Percentiles rank a stretch among this genome's conserved stretches.
Evolutionary conservation across 2,113 vertebrate species (phyloP).

Genomic region (Lasiurus cinereus): DNA sequence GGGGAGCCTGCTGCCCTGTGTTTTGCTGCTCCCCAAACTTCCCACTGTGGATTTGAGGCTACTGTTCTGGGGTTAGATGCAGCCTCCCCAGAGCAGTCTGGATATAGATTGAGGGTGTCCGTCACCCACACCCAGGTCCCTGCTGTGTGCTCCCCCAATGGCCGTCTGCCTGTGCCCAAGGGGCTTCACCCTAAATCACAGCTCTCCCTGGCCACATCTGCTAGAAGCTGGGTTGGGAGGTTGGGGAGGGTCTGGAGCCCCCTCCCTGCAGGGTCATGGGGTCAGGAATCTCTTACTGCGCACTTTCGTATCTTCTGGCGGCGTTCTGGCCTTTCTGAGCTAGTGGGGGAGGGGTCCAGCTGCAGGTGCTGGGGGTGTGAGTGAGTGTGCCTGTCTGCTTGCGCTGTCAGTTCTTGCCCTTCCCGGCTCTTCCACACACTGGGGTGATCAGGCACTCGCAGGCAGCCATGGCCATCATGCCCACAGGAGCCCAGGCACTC

Average conservation of each 20-base stretch:
- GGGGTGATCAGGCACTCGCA: neutral
- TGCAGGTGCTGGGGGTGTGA: neutral
- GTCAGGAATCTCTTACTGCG: neutral
- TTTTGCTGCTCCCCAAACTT: neutral
- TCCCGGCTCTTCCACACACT: neutral
- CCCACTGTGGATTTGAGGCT: neutral
- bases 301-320: no score
- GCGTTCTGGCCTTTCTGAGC: constrained; percentile 22
- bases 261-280: neutral
- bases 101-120: neutral
- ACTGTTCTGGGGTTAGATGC: neutral
- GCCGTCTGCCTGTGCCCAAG: neutral
- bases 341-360: neutral
- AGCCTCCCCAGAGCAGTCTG: neutral
- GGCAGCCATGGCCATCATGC: neutral
- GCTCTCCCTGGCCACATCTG: neutral
- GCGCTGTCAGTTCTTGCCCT: neutral
- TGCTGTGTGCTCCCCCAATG: neutral
- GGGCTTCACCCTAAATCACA: neutral
- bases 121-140: neutral
- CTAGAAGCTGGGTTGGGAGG: neutral
- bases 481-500: neutral
- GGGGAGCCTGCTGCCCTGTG: neutral
- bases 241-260: neutral
- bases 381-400: neutral